Evolutionary conservation across 2,797 vertebrate genomes (phyloP).

Genomic region (Hypotaenidia okinawae): DNA sequence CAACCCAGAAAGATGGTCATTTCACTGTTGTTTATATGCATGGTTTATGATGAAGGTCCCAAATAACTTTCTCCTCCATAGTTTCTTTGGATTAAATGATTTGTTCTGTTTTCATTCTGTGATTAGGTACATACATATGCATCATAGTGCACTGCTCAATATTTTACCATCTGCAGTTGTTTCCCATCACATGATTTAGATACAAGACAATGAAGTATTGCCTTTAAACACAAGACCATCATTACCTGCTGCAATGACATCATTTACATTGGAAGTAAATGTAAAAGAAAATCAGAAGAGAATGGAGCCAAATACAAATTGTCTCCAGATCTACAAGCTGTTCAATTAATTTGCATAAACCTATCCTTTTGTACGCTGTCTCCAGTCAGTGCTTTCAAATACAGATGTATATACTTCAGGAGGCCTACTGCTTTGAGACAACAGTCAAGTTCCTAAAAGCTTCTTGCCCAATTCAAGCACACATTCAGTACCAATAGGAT

Average conservation of each 20-base stretch:
- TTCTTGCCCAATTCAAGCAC: neutral
- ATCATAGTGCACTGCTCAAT: neutral
- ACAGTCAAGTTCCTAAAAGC: neutral
- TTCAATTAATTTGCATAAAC: neutral
- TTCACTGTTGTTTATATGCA: neutral
- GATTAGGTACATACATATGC: neutral
- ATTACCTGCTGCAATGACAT: neutral
- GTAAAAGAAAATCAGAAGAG: neutral
- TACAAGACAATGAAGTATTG: neutral
- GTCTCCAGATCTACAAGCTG: neutral
- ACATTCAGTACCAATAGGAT: neutral
- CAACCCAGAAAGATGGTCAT: neutral
- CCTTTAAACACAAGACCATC: neutral
- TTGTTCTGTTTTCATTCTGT: neutral
- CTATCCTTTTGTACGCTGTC: neutral
- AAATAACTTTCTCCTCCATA: neutral
- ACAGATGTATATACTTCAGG: accelerated
- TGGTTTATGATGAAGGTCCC: neutral
- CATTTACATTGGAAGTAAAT: neutral
- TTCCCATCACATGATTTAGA: neutral
- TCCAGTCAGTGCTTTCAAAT: neutral
- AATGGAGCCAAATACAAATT: neutral
- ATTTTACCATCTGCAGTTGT: neutral
- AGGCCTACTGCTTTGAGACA: neutral
- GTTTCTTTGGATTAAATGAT: neutral